A percentile compares a stretch with the other conserved stretches of the same genome.
Conservation (phyloP, 2,888 invertebrate species). For the Torymus tubicola region DNA sequence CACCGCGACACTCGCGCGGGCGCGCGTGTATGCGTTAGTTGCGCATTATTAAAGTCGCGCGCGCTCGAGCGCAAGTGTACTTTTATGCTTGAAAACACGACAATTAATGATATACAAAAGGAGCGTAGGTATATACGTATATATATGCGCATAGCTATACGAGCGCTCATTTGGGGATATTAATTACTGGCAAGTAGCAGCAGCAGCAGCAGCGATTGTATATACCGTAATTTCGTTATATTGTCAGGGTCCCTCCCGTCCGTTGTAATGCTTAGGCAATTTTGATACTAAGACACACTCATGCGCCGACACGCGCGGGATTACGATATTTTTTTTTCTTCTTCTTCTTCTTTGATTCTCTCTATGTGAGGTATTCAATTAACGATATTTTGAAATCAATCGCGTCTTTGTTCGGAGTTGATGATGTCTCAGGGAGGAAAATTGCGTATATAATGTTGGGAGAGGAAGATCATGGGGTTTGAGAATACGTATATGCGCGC, state of each 20-base stretch:
- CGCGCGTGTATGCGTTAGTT: neutral
- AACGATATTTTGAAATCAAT: conserved; percentile 23
- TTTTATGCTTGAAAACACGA: conserved; percentile 10
- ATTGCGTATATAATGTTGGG: too few species aligned
- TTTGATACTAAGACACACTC: neutral
- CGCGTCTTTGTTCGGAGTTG: neutral
- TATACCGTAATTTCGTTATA: neutral
- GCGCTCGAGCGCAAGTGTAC: neutral
- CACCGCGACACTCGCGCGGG: conserved; percentile 29
- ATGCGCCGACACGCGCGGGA: too few species aligned
- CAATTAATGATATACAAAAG: conserved; percentile 42
- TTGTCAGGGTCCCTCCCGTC: neutral
- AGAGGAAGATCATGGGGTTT: too few species aligned
- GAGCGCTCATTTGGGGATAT: conserved; percentile 36
- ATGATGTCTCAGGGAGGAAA: too few species aligned
- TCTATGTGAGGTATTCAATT: conserved; percentile 11
- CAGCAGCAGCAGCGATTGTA: neutral
- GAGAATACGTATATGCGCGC: too few species aligned
- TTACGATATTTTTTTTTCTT: too few species aligned
- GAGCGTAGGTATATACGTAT: neutral
- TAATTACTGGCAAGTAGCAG: conserved; percentile 28
- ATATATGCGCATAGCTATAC: too few species aligned
- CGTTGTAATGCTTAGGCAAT: conserved; percentile 16
- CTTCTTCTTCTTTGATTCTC: too few species aligned
- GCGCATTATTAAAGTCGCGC: neutral